A percentile compares a stretch with the other conserved stretches of the same genome.
Conservation (phyloP, 2,888 invertebrate genomes). For the Carcina quercana region DNA sequence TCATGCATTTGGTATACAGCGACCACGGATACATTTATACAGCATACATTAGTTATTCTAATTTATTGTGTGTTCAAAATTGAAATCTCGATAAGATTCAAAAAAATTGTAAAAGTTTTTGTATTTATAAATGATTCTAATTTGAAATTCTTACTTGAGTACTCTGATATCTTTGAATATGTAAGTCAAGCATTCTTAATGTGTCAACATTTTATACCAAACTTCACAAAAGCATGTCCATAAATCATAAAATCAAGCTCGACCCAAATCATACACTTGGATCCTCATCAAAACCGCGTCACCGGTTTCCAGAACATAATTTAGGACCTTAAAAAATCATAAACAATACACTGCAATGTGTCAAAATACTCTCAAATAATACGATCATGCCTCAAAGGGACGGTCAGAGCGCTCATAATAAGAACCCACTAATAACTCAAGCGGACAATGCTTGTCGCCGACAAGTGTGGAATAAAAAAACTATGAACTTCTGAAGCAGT, state of each 20-base stretch:
- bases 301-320: slow-evolving; percentile 40
- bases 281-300: slow-evolving; percentile 49
- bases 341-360: slow-evolving; percentile 65
- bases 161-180: slow-evolving; percentile 1
- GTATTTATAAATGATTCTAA: too few relatives aligned
- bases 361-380: slow-evolving; percentile 66
- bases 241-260: slow-evolving; percentile 57
- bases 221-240: slow-evolving; percentile 27
- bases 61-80: too few relatives aligned
- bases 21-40: too few relatives aligned
- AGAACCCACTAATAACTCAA: slow-evolving; percentile 38
- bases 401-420: slow-evolving; percentile 37
- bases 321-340: slow-evolving; percentile 51
- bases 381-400: slow-evolving; percentile 39
- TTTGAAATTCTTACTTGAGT: too few relatives aligned
- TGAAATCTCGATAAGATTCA: too few relatives aligned
- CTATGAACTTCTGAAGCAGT: slow-evolving; percentile 72
- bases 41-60: too few relatives aligned
- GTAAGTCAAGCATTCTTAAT: not conserved
- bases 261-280: slow-evolving; percentile 43
- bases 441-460: slow-evolving; percentile 46
- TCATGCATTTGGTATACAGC: too few relatives aligned
- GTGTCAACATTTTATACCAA: slow-evolving; percentile 6
- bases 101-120: too few relatives aligned
- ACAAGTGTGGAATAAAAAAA: slow-evolving; percentile 43